These are phyloP conservation scores for Hydroisotoma schaefferi DNA, from an alignment of 2,888 invertebrate species.

Conservation along the genomic window DNA sequence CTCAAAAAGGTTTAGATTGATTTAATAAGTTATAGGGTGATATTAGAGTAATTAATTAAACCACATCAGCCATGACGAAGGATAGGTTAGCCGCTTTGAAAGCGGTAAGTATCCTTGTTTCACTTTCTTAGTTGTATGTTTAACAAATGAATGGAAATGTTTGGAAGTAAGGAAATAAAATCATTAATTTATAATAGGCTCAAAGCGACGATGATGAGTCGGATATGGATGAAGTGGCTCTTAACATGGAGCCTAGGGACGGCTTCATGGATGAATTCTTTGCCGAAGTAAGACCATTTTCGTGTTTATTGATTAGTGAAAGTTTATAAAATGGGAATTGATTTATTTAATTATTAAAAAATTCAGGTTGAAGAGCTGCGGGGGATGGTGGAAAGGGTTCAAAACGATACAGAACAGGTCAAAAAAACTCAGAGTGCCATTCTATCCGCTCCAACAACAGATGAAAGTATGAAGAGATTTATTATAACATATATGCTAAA, in stretches of 20 bases:
- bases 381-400: slow-evolving; percentile 37
- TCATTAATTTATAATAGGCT: slow-evolving; percentile 53
- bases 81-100: slow-evolving; percentile 39
- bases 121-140: not conserved
- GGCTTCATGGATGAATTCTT: slow-evolving; percentile 99
- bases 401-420: slow-evolving; percentile 34
- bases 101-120: slow-evolving; percentile 3
- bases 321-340: not conserved
- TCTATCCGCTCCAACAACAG: slow-evolving; percentile 35
- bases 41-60: no score
- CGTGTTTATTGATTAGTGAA: not conserved
- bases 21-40: no score
- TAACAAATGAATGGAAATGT: no score
- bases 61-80: slow-evolving; percentile 34
- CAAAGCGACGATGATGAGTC: slow-evolving; percentile 97
- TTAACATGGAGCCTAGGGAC: slow-evolving; percentile 84
- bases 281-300: slow-evolving; percentile 72
- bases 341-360: slow-evolving; percentile 7
- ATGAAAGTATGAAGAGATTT: slow-evolving; percentile 25
- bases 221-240: slow-evolving; percentile 89
- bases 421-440: slow-evolving; percentile 39
- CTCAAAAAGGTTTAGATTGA: no score
- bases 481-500: not conserved
- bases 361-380: slow-evolving; percentile 34
- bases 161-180: no score